These are phyloP conservation scores for Sebastiscus tertius DNA, from an alignment of 2,797 vertebrate genomes.

Conservation along the genomic window DNA sequence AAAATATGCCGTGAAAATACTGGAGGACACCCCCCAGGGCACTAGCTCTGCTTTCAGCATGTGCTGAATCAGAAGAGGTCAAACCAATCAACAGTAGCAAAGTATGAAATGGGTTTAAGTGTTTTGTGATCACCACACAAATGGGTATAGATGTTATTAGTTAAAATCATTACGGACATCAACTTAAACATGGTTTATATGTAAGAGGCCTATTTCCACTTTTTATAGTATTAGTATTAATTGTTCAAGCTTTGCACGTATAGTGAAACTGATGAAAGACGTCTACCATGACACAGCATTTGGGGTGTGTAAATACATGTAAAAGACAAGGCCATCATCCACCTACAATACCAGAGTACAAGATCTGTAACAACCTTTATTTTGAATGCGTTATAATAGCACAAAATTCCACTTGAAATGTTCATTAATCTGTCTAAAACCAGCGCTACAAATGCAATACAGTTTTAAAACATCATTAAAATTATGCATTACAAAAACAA, in stretches of 20 bases:
- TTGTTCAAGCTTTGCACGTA: neutral
- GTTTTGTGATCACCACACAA: neutral
- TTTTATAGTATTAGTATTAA: neutral
- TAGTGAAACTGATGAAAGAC: neutral
- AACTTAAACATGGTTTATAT: neutral
- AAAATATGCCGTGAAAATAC: constrained; percentile 12
- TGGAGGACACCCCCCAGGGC: neutral
- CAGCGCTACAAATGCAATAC: neutral
- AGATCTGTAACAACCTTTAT: neutral
- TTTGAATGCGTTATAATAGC: neutral
- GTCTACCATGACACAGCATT: neutral
- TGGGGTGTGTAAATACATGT: neutral
- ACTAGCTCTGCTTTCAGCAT: neutral
- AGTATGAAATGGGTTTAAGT: neutral
- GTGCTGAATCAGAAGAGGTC: neutral
- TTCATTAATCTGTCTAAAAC: neutral
- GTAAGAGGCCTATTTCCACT: neutral
- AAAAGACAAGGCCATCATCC: neutral
- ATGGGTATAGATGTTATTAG: neutral
- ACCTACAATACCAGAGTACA: neutral
- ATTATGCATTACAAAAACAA: neutral
- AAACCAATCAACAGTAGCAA: neutral
- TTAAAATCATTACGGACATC: neutral
- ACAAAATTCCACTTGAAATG: neutral
- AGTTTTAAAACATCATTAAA: neutral